phyloP scores from a whole-genome alignment of 1,140 invertebrate genomes.

The Pissodes strobi region DNA sequence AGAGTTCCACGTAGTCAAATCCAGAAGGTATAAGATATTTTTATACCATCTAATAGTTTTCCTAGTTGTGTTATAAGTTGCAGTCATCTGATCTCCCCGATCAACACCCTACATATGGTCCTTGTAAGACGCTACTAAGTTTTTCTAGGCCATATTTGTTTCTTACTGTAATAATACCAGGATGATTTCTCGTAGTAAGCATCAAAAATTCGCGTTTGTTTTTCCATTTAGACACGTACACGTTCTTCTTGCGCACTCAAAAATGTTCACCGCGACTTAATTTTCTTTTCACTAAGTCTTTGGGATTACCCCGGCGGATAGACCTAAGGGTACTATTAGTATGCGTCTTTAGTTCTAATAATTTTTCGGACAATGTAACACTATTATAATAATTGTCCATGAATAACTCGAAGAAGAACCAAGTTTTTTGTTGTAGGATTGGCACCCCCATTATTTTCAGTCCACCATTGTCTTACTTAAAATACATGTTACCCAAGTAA shows the following conservation, averaged over 20 bases:
- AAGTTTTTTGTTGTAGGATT: conserved; percentile 1
- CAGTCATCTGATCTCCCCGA: conserved; percentile 34
- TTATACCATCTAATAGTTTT: conserved; percentile 42
- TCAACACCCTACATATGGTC: conserved; percentile 43
- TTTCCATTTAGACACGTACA: too few species aligned
- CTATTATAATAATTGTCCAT: conserved; percentile 36
- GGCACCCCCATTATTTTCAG: not conserved
- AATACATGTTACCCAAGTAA: too few species aligned
- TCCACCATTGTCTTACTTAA: too few species aligned
- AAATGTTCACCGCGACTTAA: conserved; percentile 16
- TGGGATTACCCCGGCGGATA: conserved; percentile 15
- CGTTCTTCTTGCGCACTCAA: not conserved
- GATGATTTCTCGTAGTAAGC: conserved; percentile 42
- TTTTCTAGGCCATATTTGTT: conserved; percentile 40
- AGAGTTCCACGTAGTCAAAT: conserved; percentile 3
- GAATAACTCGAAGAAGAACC: conserved; percentile 14
- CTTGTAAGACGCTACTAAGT: conserved; percentile 30
- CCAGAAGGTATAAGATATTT: conserved; percentile 32
- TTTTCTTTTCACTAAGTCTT: conserved; percentile 7
- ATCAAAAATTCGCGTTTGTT: conserved; percentile 40
- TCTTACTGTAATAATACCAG: not conserved
- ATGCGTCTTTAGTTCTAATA: conserved; percentile 19
- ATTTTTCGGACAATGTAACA: conserved; percentile 17
- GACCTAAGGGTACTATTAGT: conserved; percentile 22
- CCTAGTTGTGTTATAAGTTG: conserved; percentile 36